These are phyloP conservation scores for Loris lydekkerianus DNA, from an alignment of 2,797 vertebrate species.

Conservation along the genomic window DNA sequence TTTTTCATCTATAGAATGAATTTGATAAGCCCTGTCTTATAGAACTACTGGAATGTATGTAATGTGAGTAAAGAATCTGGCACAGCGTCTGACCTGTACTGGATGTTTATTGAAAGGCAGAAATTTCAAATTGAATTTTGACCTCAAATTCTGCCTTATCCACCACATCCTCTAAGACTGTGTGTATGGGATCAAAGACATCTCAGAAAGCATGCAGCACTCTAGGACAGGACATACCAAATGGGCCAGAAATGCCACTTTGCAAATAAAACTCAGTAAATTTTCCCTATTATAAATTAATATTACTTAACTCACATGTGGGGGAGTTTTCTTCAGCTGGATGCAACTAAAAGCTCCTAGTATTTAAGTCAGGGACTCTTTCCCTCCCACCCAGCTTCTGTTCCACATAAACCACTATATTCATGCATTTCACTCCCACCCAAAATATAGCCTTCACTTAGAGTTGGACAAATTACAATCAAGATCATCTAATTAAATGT, in stretches of 20 bases:
- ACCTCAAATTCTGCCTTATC: background rate
- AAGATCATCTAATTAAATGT: conserved; percentile 13
- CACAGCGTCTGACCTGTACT: background rate
- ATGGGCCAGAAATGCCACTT: background rate
- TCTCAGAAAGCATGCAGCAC: background rate
- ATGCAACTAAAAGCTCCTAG: background rate
- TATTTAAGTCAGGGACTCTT: conserved; percentile 2
- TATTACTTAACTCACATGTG: conserved; percentile 42
- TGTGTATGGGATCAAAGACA: background rate
- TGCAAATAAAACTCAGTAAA: conserved; percentile 3
- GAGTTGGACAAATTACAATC: background rate
- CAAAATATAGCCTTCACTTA: conserved; percentile 18
- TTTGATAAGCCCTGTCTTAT: background rate
- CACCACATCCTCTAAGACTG: background rate
- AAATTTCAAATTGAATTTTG: background rate
- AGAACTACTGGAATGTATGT: background rate
- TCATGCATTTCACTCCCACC: background rate
- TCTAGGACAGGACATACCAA: background rate
- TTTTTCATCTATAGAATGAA: background rate
- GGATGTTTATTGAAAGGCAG: background rate
- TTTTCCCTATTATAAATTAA: background rate
- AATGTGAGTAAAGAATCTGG: background rate
- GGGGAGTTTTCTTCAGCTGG: background rate
- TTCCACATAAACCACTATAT: background rate
- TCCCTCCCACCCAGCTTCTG: background rate